phyloP scores from a whole-genome alignment of 2,113 vertebrate genomes.

The Alethe castanea region DNA sequence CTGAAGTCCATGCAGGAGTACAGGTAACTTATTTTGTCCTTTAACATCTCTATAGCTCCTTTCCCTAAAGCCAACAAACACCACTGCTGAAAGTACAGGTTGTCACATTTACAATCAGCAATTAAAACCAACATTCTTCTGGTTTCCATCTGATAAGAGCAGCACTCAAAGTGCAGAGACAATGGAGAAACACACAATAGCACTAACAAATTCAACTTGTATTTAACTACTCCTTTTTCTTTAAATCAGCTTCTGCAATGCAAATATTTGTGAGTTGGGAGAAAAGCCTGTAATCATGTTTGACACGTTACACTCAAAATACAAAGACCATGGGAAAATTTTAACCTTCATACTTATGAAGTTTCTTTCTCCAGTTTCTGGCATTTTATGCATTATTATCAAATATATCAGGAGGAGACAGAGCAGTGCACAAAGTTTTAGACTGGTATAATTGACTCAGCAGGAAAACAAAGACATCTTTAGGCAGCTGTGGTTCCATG shows the following conservation, averaged over 20 bases:
- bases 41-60: neutral
- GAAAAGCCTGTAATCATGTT: neutral
- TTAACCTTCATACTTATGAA: neutral
- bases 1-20: neutral
- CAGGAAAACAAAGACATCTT: neutral
- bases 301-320: neutral
- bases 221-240: neutral
- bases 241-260: neutral
- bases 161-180: neutral
- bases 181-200: conserved; percentile 4
- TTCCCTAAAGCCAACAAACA: conserved; percentile 21
- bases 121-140: conserved; percentile 25
- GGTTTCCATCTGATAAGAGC: conserved; percentile 30
- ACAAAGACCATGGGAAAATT: neutral
- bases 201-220: neutral
- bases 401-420: neutral
- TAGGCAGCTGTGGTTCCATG: neutral
- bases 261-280: neutral
- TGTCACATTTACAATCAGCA: conserved; percentile 28
- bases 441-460: neutral
- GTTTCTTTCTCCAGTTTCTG: neutral
- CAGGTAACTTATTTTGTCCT: neutral
- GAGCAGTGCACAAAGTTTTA: neutral
- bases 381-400: neutral
- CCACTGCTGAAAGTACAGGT: neutral